Evolutionary conservation across 1,140 invertebrate species (phyloP), one percentile per base, ranked within the genome.

Genomic region (Hypsibius dujardini): DNA sequence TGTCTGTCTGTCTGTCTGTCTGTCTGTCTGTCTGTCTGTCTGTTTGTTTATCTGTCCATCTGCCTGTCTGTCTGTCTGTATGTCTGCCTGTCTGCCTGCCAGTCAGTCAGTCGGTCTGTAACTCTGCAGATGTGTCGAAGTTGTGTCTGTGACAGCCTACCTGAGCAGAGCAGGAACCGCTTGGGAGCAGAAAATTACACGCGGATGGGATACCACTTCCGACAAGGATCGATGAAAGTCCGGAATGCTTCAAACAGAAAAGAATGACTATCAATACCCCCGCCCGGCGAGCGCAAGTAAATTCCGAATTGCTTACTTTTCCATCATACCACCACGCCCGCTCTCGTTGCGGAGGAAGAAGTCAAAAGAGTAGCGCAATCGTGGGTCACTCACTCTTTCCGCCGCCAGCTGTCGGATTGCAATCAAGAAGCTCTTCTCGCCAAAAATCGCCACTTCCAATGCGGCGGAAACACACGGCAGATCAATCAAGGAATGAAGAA

Each of bases 401-500:
- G 42, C 42, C 3, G 62, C 62, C 62, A 67, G 3, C 42, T 67
- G 62, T 42, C 62, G 62, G 62, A 67, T 42, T 7, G 62, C 7
- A 7, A 42, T 42, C 7, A 67, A 42, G 42, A 14, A 67, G 45
- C 62, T 67, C 3, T 3, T 14, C 45, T 67, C 62, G 12, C 62
- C 62, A 7, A 7, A 7, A 12, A 67, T 3, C 7, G 62, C 7
- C 3, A 67, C 42, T 67, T 67, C 62, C 62, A 67, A 42, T 42
- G 62, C 62, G 3, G 62, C 62, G 3, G 62, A 67, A 14, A 42
- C 45, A 42, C 62, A 67, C 45, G 62, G 62, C 3, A 67, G 62
- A 67, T 67, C 62, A 7, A 67, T 7, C 62, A 67, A 42, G 12
- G 45, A 3, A 67, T 67, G 62, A 42, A 67, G 45, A 67, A 67